These are phyloP conservation scores for Hirtodrosophila cameraria DNA, from an alignment of 2,888 invertebrate genomes.

Conservation along the genomic window DNA sequence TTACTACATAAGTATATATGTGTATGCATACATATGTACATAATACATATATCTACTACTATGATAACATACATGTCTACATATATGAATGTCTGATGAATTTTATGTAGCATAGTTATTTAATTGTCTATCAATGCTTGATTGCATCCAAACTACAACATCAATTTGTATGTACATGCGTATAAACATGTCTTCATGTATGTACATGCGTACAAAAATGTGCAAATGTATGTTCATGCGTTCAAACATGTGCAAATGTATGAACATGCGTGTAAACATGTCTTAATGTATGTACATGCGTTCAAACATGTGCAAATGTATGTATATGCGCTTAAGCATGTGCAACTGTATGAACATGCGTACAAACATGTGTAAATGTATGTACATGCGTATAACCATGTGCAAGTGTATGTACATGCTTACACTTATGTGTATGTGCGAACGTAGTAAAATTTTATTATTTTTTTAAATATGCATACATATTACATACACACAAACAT, in stretches of 20 bases:
- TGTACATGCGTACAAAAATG: too few species aligned
- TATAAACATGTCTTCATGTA: too few species aligned
- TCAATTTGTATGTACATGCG: too few species aligned
- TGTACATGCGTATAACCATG: constrained; percentile 2
- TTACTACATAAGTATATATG: not conserved
- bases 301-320: constrained; percentile 11
- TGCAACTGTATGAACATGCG: not conserved
- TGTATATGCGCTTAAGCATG: too few species aligned
- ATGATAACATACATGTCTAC: not conserved
- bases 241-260: not conserved
- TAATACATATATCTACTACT: too few species aligned
- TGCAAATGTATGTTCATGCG: too few species aligned
- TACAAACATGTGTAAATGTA: not conserved
- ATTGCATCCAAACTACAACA: too few species aligned
- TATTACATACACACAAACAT: constrained; percentile 7
- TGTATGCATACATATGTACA: constrained; percentile 3
- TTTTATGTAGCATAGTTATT: too few species aligned
- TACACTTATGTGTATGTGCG: constrained; percentile 10
- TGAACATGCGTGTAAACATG: constrained; percentile 1
- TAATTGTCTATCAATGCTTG: too few species aligned
- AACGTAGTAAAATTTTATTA: constrained; percentile 46
- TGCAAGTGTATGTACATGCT: constrained; percentile 5
- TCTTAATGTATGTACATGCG: constrained; percentile 5
- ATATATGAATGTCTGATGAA: too few species aligned
- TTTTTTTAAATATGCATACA: constrained; percentile 23